Conservation (phyloP, 2,797 vertebrate genomes). For the Setipinna tenuifilis region DNA sequence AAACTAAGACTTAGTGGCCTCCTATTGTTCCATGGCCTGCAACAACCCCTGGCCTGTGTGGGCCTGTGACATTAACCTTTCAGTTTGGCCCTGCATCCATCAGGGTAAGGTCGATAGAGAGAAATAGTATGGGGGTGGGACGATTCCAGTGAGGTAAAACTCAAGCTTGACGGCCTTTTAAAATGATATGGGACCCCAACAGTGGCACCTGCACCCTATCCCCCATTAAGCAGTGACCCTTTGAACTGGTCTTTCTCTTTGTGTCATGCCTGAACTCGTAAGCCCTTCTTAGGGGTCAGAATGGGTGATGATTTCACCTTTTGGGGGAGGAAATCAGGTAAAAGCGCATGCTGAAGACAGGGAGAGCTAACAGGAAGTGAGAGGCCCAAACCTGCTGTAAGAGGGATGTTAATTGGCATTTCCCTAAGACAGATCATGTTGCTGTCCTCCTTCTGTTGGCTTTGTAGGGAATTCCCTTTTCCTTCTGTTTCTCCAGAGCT, state of each 20-base stretch:
- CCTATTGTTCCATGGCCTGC: conserved; percentile 25
- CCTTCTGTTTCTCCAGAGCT: neutral
- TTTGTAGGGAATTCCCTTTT: conserved; percentile 2
- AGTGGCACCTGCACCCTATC: neutral
- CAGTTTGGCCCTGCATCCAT: neutral
- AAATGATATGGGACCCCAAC: neutral
- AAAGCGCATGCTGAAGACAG: neutral
- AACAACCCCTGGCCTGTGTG: conserved; percentile 33
- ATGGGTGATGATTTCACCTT: neutral
- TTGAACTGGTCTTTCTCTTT: neutral
- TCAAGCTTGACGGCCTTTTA: neutral
- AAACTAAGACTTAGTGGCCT: conserved; percentile 38
- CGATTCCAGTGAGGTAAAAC: neutral
- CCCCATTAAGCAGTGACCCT: neutral
- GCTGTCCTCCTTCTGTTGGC: neutral
- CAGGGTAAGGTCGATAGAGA: neutral
- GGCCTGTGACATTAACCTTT: conserved; percentile 33
- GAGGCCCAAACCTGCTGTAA: neutral
- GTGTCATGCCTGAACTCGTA: neutral
- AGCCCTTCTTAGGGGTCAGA: neutral
- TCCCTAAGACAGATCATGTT: conserved; percentile 3
- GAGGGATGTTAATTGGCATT: neutral
- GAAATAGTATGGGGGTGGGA: neutral
- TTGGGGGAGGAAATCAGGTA: neutral
- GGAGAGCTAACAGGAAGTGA: neutral